Conservation (phyloP, 2,113 vertebrate genomes). For the Macaca fascicularis region DNA sequence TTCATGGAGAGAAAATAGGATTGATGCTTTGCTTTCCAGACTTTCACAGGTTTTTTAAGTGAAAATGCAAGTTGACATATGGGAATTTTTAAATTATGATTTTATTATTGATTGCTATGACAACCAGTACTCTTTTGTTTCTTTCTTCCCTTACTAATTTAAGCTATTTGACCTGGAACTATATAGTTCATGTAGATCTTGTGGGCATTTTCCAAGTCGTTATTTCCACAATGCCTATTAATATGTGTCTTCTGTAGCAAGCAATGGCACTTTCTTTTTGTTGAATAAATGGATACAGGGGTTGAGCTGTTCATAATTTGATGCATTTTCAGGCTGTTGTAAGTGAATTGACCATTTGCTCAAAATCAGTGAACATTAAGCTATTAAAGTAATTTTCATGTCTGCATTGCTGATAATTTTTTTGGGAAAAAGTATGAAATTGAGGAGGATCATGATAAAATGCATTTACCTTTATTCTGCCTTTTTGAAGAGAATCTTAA, state of each 20-base stretch:
- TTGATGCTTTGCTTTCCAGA: not conserved
- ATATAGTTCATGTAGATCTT: not conserved
- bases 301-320: conserved; percentile 44
- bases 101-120: not conserved
- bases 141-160: not conserved
- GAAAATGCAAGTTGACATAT: not conserved
- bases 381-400: conserved; percentile 68
- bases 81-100: not conserved
- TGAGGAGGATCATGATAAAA: conserved; percentile 22
- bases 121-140: not conserved
- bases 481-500: conserved; percentile 42
- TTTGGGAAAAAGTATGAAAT: not conserved
- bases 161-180: not conserved
- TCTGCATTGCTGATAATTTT: conserved; percentile 42
- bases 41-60: not conserved
- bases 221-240: not conserved
- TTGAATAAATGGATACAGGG: conserved; percentile 23
- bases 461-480: not conserved
- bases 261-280: conserved; percentile 10
- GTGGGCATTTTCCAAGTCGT: not conserved
- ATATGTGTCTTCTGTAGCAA: not conserved
- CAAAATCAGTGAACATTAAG: conserved; percentile 52
- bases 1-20: not conserved
- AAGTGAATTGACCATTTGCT: conserved; percentile 54
- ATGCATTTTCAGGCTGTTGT: conserved; percentile 31